phyloP scores from a whole-genome alignment of 2,113 vertebrate genomes.

The Sula dactylatra region DNA sequence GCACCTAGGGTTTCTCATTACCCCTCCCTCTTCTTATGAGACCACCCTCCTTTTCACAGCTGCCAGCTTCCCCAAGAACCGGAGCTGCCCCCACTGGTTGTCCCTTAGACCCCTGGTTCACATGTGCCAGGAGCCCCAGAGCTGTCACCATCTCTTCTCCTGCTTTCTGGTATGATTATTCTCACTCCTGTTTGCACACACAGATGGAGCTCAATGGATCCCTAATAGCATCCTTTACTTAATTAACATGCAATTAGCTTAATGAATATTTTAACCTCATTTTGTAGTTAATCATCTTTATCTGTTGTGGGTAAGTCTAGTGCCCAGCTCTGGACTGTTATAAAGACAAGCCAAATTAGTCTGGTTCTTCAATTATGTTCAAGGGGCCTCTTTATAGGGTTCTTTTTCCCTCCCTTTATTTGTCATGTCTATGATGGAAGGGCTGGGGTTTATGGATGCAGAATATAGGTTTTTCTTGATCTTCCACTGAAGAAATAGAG shows the following conservation, averaged over 20 bases:
- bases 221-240: constrained; percentile 69
- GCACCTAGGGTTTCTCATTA: background rate
- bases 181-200: constrained; percentile 64
- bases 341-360: constrained; percentile 47
- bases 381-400: background rate
- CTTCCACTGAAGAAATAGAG: background rate
- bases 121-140: background rate
- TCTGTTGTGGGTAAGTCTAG: constrained; percentile 25
- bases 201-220: constrained; percentile 70
- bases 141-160: background rate
- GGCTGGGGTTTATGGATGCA: background rate
- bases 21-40: background rate
- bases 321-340: constrained; percentile 50
- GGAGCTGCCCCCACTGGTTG: background rate
- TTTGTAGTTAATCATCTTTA: constrained; percentile 69
- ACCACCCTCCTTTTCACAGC: background rate
- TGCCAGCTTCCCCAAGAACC: background rate
- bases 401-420: background rate
- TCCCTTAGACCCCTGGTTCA: background rate
- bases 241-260: constrained; percentile 79
- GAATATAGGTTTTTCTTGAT: background rate
- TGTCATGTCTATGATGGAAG: background rate
- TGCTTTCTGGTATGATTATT: constrained; percentile 51
- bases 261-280: constrained; percentile 77
- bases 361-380: constrained; percentile 15